Conservation (phyloP, 2,888 invertebrate genomes). For the Pristionchus mayeri region DNA sequence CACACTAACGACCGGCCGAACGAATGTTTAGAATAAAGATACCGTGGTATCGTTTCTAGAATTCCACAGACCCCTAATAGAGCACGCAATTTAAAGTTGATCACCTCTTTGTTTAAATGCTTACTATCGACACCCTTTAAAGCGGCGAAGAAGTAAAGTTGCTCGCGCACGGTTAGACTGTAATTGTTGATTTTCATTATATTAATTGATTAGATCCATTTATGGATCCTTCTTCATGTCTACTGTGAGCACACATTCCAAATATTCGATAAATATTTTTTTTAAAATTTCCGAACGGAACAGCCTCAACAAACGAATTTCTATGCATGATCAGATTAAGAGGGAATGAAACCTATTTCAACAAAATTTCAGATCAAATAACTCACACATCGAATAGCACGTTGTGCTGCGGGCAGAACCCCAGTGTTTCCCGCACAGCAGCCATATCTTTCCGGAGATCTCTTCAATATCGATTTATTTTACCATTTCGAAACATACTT, state of each 20-base stretch:
- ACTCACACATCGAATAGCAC: slow-evolving; percentile 82
- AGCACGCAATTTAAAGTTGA: background rate
- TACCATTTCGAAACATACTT: background rate
- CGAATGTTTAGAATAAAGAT: background rate
- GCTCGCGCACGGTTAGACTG: slow-evolving; percentile 85
- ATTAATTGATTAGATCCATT: too few relatives aligned
- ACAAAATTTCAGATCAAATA: background rate
- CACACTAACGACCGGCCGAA: too few relatives aligned
- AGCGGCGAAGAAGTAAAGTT: slow-evolving; percentile 81
- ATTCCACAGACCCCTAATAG: background rate
- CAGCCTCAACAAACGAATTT: too few relatives aligned
- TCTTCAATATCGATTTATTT: background rate
- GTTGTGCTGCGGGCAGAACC: slow-evolving; percentile 91
- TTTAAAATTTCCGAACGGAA: too few relatives aligned
- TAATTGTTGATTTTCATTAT: background rate
- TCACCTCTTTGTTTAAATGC: slow-evolving; percentile 82
- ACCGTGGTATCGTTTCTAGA: background rate
- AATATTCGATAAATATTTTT: background rate
- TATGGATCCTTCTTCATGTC: too few relatives aligned
- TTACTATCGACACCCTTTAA: slow-evolving; percentile 80
- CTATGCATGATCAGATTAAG: too few relatives aligned
- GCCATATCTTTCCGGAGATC: slow-evolving; percentile 80
- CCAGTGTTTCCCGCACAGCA: slow-evolving; percentile 84
- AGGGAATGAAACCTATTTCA: too few relatives aligned
- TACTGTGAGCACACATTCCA: too few relatives aligned